Base-by-base conservation (phyloP, 2,888 invertebrate species). In the Euzophera pinguis region DNA sequence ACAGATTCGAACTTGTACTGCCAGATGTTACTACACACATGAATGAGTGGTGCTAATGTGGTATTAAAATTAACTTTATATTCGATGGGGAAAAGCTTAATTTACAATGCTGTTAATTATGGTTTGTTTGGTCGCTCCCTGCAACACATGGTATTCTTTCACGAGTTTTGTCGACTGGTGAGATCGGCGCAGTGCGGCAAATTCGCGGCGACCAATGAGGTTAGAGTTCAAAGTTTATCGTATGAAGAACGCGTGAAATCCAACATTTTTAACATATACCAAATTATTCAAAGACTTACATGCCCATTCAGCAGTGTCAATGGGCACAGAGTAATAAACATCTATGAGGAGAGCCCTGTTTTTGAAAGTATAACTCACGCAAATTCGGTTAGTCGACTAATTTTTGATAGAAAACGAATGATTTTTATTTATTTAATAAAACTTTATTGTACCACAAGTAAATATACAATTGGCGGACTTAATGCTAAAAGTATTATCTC, bases 151-250 rank as follows among this genome's bases (percentile, higher is more conserved):
- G 17, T 51, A 51, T 48, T 35, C 14, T 51, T 52, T 13, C 17
- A 10, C 7, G 16, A 14, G 16, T 35, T 14, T 37, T 27, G 9
- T 27, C 13, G 14, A 37, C 17, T 50, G 16, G 13, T 16, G 45
- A 12, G 50, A 53, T 54, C 52, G 57, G 63, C 72, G 71, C 72
- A 72, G 63, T 71, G 72, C 71, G 72, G 64, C 63, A 68, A 54
- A 53, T 50, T 47, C 45, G 45, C 47, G 1, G 50, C 47, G 52
- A 51, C 60, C 60, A 61, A 65, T 63, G 54, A 56, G 56, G 47
- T 53, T 47, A 42, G 50, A 56, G 62, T 57, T 52, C 55, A 39
- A 37, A 49, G 59, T 51, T 61, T 61, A 56, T 60, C 54, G 52
- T 54, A 55, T 35, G 57, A 56, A 59, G 58, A 60, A 35, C 52